These are phyloP conservation scores for Pseudopodoces humilis DNA, from an alignment of 2,113 vertebrate genomes.

Conservation along the genomic window DNA sequence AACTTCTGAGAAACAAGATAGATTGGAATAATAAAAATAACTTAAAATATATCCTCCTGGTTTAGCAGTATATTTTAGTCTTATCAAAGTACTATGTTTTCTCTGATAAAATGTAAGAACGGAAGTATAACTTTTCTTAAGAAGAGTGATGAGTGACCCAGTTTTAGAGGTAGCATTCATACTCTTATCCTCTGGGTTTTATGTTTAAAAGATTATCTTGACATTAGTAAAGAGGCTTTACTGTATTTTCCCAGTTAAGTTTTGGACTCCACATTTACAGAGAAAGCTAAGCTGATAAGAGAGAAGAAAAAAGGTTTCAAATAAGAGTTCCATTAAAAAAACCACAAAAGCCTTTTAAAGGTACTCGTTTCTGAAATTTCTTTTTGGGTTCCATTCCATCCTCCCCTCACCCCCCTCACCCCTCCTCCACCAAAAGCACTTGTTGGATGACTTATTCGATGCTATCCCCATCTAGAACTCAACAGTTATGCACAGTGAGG, in stretches of 20 bases:
- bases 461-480: background rate
- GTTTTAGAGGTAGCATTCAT: slow-evolving; percentile 46
- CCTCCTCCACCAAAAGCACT: background rate
- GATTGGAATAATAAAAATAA: background rate
- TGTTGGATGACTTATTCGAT: background rate
- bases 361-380: background rate
- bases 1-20: background rate
- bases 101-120: background rate
- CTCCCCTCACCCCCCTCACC: too few species aligned
- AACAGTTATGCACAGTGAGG: background rate
- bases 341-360: background rate
- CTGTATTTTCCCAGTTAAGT: slow-evolving; percentile 24
- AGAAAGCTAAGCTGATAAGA: slow-evolving; percentile 42
- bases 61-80: background rate
- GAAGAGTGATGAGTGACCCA: slow-evolving; percentile 18
- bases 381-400: background rate
- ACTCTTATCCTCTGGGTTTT: slow-evolving; percentile 44
- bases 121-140: slow-evolving; percentile 18
- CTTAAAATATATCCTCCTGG: background rate
- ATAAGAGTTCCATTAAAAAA: background rate
- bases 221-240: slow-evolving; percentile 65
- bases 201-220: slow-evolving; percentile 67
- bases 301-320: background rate
- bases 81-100: background rate
- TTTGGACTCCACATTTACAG: slow-evolving; percentile 12